Evolutionary conservation across 2,797 vertebrate genomes (phyloP), one percentile per base, ranked within the genome.

Genomic region (Lepidocolaptes lacrymiger): DNA sequence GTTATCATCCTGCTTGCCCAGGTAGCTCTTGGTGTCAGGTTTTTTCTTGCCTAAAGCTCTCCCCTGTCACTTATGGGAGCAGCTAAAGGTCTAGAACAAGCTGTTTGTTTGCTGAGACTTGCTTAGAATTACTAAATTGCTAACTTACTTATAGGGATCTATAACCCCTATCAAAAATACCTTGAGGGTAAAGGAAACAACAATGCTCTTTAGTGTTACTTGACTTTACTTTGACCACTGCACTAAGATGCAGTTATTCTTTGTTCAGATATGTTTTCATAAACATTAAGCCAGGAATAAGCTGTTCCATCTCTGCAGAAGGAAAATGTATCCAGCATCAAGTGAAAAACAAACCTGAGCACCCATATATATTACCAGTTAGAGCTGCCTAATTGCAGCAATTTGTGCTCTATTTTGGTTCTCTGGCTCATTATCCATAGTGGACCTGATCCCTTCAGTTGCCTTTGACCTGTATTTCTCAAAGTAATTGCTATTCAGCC

Each of bases 381-480:
- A 34, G 17, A 85, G 78, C 66, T 94, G 46, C 73, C 56, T 96
- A 92, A 96, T 96, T 94, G 85, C 41, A 91, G 55, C 76, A 95
- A 59, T 94, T 92, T 93, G 67, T 84, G 51, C 37, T 91, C 69
- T 92, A 5, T 82, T 93, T 96, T 86, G 85, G 30, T 68, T 84
- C 74, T 74, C 82, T 77, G 89, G 63, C 63, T 94, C 88, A 82
- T 96, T 96, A 95, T 84, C 69, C 59, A 30, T 52, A 34, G 48
- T 5, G 51, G 89, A 73, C 59, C 71, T 82, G 89, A 93, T 84
- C 79, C 74, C 22, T 93, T 94, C 80, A 63, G 7, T 88, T 95
- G 59, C 54, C 85, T 88, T 94, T 95, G 89, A 95, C 95, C 93
- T 79, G 14, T 85, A 69, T 79, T 93, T 94, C 85, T 95, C 49